phyloP scores from a whole-genome alignment of 1,140 invertebrate genomes.

The Aradophagus sp. region DNA sequence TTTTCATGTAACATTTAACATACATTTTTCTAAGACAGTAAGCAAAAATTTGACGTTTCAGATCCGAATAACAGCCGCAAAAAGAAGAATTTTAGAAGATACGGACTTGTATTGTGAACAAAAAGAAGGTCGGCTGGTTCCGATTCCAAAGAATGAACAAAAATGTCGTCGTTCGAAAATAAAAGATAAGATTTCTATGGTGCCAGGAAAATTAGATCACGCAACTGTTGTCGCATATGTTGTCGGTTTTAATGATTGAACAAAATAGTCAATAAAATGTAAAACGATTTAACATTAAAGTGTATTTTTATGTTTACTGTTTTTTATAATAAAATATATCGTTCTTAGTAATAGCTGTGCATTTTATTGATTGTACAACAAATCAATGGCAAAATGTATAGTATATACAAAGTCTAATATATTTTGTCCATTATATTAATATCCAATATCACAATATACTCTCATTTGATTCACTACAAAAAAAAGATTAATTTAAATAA shows the following conservation, averaged over 20 bases:
- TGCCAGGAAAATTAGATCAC: constrained; percentile 95
- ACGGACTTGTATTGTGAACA: constrained; percentile 84
- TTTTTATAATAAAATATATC: constrained; percentile 48
- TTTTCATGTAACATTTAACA: no score
- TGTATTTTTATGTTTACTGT: constrained; percentile 35
- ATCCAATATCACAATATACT: no score
- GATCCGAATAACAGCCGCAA: constrained; percentile 83
- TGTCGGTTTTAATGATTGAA: constrained; percentile 76
- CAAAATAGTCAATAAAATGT: constrained; percentile 42
- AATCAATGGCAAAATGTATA: no score
- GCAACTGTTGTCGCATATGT: constrained; percentile 90
- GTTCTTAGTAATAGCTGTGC: constrained; percentile 22
- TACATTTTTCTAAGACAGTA: not conserved
- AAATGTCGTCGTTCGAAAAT: constrained; percentile 81
- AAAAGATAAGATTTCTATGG: constrained; percentile 82
- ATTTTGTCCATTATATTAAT: no score
- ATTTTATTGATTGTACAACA: no score
- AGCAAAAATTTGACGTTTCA: constrained; percentile 20
- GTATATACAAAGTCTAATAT: no score
- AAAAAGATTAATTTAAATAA: no score
- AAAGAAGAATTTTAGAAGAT: constrained; percentile 86
- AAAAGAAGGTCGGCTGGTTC: constrained; percentile 74
- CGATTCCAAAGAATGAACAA: constrained; percentile 79
- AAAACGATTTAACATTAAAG: constrained; percentile 29
- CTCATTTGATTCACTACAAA: no score